A percentile compares a stretch with the other conserved stretches of the same genome.
phyloP scores from a whole-genome alignment of 53 echinoderm and acorn worm species.

The Temnopleurus reevesii region DNA sequence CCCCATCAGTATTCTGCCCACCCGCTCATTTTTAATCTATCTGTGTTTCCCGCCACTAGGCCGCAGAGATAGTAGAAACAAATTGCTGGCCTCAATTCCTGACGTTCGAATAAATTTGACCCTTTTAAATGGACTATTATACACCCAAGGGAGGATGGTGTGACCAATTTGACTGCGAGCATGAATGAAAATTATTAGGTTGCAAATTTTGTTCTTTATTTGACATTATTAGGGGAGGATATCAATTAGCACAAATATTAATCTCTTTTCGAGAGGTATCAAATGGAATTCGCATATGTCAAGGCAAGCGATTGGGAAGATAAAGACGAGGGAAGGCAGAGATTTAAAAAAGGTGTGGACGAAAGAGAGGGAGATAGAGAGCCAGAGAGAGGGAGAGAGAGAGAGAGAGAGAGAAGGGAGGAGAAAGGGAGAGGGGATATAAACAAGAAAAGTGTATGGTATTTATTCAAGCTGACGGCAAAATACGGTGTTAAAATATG shows the following conservation, averaged over 20 bases:
- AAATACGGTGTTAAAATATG: no score
- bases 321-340: background rate
- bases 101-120: conserved; percentile 50
- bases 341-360: background rate
- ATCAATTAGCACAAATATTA: conserved; percentile 44
- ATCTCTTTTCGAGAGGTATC: background rate
- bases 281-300: background rate
- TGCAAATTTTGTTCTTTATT: conserved; percentile 1
- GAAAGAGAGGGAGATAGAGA: background rate
- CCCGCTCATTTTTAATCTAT: conserved; percentile 19
- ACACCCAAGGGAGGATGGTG: conserved; percentile 2
- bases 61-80: conserved; percentile 45
- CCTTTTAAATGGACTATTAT: conserved; percentile 10
- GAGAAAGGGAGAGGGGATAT: background rate
- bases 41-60: conserved; percentile 31
- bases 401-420: background rate
- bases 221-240: background rate
- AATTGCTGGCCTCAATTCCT: conserved; percentile 27
- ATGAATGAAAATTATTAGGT: conserved; percentile 29
- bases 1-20: background rate
- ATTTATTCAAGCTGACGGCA: no score
- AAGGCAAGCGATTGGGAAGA: background rate
- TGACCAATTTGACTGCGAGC: background rate
- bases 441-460: no score
- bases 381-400: background rate